phyloP scores from a whole-genome alignment of 2,888 invertebrate genomes.

The Drosophila fulvimacula region DNA sequence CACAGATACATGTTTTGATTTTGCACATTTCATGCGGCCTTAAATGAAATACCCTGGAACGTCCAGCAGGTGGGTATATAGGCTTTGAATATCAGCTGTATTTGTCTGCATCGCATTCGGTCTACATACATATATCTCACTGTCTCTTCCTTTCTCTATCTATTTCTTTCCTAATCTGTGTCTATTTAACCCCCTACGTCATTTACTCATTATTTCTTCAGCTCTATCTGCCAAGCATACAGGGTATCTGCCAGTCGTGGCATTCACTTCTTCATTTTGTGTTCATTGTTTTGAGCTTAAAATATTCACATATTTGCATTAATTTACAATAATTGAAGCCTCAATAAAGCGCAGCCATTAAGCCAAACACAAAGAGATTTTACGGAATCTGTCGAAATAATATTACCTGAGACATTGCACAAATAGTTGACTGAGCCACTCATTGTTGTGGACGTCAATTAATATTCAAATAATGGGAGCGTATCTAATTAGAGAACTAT shows the following conservation, averaged over 20 bases:
- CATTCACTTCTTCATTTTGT: background rate
- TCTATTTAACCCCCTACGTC: background rate
- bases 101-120: no score
- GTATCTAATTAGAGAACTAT: background rate
- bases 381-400: background rate
- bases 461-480: background rate
- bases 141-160: background rate
- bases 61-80: background rate
- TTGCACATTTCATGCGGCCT: conserved; percentile 30
- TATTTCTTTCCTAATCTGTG: background rate
- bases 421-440: background rate
- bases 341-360: conserved; percentile 4
- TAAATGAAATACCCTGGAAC: conserved; percentile 23
- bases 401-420: conserved; percentile 9
- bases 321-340: conserved; percentile 12
- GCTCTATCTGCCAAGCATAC: no score
- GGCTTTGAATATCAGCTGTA: background rate
- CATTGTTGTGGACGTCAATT: background rate
- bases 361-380: conserved; percentile 1
- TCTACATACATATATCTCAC: no score
- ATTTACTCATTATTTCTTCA: background rate
- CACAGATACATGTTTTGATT: conserved; percentile 46
- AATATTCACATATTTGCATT: conserved; percentile 10
- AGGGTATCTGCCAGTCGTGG: background rate
- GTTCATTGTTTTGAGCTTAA: background rate